Conservation (phyloP, 2,797 vertebrate genomes). For the Sebastiscus albofasciatus region DNA sequence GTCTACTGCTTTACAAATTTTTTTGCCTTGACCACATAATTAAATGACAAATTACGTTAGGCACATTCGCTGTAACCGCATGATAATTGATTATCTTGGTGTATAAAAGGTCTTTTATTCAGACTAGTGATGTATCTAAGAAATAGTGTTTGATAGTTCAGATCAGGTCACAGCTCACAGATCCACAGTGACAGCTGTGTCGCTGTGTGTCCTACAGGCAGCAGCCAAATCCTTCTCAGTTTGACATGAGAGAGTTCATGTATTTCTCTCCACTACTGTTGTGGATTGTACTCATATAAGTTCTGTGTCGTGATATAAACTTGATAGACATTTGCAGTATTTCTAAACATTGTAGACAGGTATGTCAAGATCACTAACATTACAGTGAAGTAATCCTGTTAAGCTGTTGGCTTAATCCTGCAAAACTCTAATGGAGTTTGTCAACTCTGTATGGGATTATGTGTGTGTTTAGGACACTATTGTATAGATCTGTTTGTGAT, state of each 20-base stretch:
- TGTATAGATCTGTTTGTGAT: conserved; percentile 1
- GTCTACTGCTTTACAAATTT: neutral
- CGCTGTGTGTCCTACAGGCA: neutral
- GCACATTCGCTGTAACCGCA: neutral
- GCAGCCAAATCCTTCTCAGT: neutral
- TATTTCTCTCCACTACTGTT: neutral
- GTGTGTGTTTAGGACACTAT: conserved; percentile 8
- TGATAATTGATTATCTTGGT: neutral
- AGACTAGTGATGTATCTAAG: neutral
- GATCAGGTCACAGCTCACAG: conserved; percentile 22
- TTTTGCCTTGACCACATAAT: neutral
- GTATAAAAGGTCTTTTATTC: neutral
- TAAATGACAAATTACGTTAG: neutral
- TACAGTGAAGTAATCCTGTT: conserved; percentile 68
- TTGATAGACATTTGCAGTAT: neutral
- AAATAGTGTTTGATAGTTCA: conserved; percentile 5
- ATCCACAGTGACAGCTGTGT: conserved; percentile 4
- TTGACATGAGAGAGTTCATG: neutral
- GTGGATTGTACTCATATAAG: neutral
- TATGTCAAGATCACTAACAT: conserved; percentile 54
- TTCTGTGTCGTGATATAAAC: neutral
- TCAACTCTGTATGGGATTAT: conserved; percentile 64
- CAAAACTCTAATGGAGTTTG: conserved; percentile 70
- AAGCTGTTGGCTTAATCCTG: conserved; percentile 62
- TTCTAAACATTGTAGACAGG: neutral